phyloP scores from a whole-genome alignment of 2,797 vertebrate species.

The Protonibea diacanthus region DNA sequence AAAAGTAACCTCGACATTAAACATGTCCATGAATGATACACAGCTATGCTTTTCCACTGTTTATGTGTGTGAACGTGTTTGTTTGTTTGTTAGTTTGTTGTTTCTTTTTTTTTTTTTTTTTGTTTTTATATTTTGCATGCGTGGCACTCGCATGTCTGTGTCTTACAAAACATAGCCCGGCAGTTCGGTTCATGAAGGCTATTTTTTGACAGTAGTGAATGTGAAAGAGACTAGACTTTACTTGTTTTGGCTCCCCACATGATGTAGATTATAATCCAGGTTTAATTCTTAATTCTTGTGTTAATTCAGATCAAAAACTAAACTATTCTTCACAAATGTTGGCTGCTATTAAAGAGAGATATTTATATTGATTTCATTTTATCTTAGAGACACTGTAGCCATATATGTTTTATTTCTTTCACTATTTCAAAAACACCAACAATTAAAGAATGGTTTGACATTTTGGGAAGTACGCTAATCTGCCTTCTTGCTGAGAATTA shows the following conservation, averaged over 20 bases:
- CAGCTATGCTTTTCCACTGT: conserved; percentile 57
- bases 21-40: conserved; percentile 72
- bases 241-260: conserved; percentile 39
- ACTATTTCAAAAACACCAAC: conserved; percentile 19
- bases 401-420: conserved; percentile 28
- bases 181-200: conserved; percentile 2
- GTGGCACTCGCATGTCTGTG: conserved; percentile 22
- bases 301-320: conserved; percentile 45
- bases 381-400: conserved; percentile 31
- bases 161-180: not conserved
- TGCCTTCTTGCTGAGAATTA: not conserved
- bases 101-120: not conserved
- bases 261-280: conserved; percentile 25
- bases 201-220: conserved; percentile 45
- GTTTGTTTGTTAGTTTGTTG: not conserved
- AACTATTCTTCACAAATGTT: conserved; percentile 52
- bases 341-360: conserved; percentile 67
- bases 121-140: not conserved
- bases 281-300: conserved; percentile 20
- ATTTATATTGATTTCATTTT: conserved; percentile 53
- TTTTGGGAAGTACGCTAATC: conserved; percentile 8
- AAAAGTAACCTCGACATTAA: conserved; percentile 81
- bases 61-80: conserved; percentile 44
- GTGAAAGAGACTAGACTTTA: conserved; percentile 36
- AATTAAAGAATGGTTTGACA: conserved; percentile 13